These are phyloP conservation scores for Clostera curtula DNA, from an alignment of 2,888 invertebrate genomes.

Conservation along the genomic window DNA sequence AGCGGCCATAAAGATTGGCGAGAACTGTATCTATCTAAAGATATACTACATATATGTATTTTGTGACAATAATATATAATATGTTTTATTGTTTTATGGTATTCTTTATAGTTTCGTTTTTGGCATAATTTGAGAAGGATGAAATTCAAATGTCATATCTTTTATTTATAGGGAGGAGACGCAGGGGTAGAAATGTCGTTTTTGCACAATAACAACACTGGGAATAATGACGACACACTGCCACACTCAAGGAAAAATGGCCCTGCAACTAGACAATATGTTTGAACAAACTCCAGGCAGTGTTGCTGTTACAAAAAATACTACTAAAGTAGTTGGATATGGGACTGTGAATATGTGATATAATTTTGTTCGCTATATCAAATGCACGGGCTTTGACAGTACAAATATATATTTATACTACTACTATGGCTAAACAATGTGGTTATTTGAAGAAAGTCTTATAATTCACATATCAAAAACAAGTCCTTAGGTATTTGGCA, in stretches of 20 bases:
- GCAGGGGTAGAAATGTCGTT: slow-evolving; percentile 80
- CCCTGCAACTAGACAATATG: slow-evolving; percentile 50
- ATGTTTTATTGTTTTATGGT: no score
- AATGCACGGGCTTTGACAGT: slow-evolving; percentile 44
- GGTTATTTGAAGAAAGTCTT: no score
- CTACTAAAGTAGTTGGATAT: slow-evolving; percentile 32
- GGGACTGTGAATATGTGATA: slow-evolving; percentile 38
- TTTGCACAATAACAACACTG: slow-evolving; percentile 78
- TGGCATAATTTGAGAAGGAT: not conserved
- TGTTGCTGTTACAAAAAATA: slow-evolving; percentile 12
- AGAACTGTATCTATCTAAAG: no score
- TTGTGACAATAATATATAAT: no score
- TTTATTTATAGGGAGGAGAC: slow-evolving; percentile 47
- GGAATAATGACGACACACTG: slow-evolving; percentile 53
- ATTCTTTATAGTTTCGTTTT: no score
- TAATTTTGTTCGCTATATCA: slow-evolving; percentile 34
- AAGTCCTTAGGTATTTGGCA: no score
- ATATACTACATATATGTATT: no score
- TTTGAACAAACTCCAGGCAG: slow-evolving; percentile 30
- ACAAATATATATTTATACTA: slow-evolving; percentile 42
- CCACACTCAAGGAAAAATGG: slow-evolving; percentile 61
- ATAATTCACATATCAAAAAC: no score
- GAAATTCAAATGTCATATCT: slow-evolving; percentile 1
- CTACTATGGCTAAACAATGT: slow-evolving; percentile 23
- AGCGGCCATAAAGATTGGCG: no score